phyloP scores from a whole-genome alignment of 2,888 invertebrate species.

The Myathropa florea region DNA sequence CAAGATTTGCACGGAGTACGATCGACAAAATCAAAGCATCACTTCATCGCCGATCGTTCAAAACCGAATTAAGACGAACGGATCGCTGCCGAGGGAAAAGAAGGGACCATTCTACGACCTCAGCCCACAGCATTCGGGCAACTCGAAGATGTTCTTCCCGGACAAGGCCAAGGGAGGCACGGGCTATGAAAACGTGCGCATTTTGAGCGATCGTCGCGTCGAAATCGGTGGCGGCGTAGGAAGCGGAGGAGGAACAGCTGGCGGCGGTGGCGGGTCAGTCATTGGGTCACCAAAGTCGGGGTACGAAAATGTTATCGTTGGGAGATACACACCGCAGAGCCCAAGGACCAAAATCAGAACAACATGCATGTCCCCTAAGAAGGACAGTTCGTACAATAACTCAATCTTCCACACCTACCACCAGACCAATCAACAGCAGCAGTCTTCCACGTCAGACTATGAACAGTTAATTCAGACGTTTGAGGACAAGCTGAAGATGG shows the following conservation, averaged over 20 bases:
- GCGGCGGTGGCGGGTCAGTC: slow-evolving; percentile 40
- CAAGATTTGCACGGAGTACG: slow-evolving; percentile 96
- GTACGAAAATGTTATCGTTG: slow-evolving; percentile 84
- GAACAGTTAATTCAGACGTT: slow-evolving; percentile 82
- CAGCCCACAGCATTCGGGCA: slow-evolving; percentile 52
- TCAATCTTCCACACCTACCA: slow-evolving; percentile 39
- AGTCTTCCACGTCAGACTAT: slow-evolving; percentile 74
- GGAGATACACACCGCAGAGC: slow-evolving; percentile 80
- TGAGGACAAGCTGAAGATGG: slow-evolving; percentile 82
- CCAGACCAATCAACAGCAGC: slow-evolving; percentile 74
- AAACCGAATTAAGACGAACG: slow-evolving; percentile 92
- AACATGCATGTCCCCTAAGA: slow-evolving; percentile 82
- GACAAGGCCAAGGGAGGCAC: slow-evolving; percentile 65
- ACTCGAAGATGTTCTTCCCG: slow-evolving; percentile 66
- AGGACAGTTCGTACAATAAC: slow-evolving; percentile 75
- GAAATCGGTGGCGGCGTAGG: slow-evolving; percentile 76
- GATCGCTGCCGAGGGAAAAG: slow-evolving; percentile 87
- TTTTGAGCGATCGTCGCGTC: slow-evolving; percentile 77
- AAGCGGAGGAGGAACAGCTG: slow-evolving; percentile 43
- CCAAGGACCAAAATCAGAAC: slow-evolving; percentile 82
- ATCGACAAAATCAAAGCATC: slow-evolving; percentile 83
- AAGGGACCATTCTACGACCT: slow-evolving; percentile 80
- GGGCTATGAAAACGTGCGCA: slow-evolving; percentile 83
- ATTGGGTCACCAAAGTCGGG: slow-evolving; percentile 73
- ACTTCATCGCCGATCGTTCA: slow-evolving; percentile 80